Evolutionary conservation across 1,140 invertebrate genomes (phyloP).

Genomic region (Phymastichus coffea): DNA sequence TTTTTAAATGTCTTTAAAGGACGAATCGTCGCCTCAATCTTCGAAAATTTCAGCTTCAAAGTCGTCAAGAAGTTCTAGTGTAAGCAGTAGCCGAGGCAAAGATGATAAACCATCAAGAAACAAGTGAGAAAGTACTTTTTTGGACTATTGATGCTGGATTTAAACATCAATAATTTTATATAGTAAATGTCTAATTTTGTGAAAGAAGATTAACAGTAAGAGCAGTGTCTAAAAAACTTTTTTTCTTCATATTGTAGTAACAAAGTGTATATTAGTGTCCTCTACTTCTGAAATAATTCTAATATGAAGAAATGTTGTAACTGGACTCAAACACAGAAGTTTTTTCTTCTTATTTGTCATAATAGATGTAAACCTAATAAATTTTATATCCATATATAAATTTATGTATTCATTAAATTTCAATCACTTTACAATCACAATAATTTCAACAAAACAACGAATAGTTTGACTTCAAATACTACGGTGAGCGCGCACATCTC

Average conservation of each 20-base stretch:
- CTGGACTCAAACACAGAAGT: background rate
- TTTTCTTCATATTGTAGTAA: background rate
- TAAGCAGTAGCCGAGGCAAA: constrained; percentile 7
- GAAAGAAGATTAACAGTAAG: too few species aligned
- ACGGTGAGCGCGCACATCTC: too few species aligned
- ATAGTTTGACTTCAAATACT: too few species aligned
- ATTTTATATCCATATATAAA: constrained; percentile 2
- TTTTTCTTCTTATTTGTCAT: background rate
- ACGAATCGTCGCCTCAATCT: background rate
- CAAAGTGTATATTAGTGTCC: background rate
- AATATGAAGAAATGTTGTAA: background rate
- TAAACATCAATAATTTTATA: background rate
- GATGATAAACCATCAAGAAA: constrained; percentile 13
- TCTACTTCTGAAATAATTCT: background rate
- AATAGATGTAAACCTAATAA: background rate
- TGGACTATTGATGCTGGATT: too few species aligned
- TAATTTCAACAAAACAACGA: too few species aligned
- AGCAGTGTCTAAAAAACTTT: background rate
- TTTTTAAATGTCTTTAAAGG: too few species aligned
- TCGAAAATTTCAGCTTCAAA: constrained; percentile 16
- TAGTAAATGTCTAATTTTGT: too few species aligned
- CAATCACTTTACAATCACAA: too few species aligned
- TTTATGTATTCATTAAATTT: too few species aligned
- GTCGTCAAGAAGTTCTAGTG: background rate
- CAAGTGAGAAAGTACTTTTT: constrained; percentile 10